Evolutionary conservation across 2,888 invertebrate genomes (phyloP), one percentile per base, ranked within the genome.

Genomic region (Apoderus coryli): DNA sequence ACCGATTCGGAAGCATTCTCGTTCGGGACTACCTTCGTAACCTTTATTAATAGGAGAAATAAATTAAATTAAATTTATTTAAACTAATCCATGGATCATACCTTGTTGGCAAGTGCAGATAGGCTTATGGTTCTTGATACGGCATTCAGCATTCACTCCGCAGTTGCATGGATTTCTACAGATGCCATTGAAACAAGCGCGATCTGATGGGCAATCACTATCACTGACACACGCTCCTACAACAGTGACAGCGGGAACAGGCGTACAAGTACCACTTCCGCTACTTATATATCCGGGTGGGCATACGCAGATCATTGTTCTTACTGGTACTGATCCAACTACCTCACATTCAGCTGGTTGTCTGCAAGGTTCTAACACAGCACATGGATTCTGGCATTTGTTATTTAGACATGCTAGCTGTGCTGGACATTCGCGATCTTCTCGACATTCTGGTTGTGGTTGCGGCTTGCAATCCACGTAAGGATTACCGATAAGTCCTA

Each of bases 291-390:
- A 88, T 10, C 89, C 89, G 29, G 81, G 79, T 14, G 88, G 84
- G 47, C 90, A 90, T 3, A 84, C 72, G 52, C 89, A 90, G 19
- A 85, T 69, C 80, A 89, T 84, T 1, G 88, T 86, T 38, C 88
- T 69, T 4, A 88, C 79, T 0, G 89, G 86, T 14, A 77, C 56
- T 3, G 86, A 81, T 2, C 78, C 72, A 13, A 82, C 70, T 0
- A 86, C 85, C 56, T 76, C 72, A 50, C 89, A 89, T 39, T 70
- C 70, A 0, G 88, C 76, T 16, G 86, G 85, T 30, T 68, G 65
- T 25, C 72, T 68, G 52, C 90, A 90, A 3, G 89, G 89, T 43
- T 75, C 71, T 28, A 86, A 60, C 5, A 69, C 67, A 3, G 66
- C 55, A 49, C 90, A 90, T 4, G 89, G 86, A 56, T 89, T 75